Evolutionary conservation across 2,797 vertebrate genomes (phyloP).

Genomic region (Rousettus madagascariensis): DNA sequence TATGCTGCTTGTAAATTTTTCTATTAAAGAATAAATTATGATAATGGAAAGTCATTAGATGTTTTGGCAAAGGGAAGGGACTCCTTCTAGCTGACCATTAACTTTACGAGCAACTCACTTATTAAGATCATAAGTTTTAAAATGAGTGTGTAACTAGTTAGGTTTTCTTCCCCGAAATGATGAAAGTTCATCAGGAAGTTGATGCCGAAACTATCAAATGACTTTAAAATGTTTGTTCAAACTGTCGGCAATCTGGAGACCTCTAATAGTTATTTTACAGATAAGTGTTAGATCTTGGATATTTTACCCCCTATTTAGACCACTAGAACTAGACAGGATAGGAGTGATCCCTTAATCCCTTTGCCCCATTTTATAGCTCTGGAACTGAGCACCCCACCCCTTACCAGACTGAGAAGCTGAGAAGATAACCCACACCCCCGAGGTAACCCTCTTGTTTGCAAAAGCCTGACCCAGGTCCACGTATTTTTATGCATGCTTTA

Average conservation of each 20-base stretch:
- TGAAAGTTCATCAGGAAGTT: background rate
- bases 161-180: background rate
- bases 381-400: background rate
- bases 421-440: background rate
- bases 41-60: background rate
- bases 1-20: background rate
- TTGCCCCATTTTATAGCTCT: background rate
- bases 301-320: background rate
- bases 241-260: background rate
- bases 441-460: background rate
- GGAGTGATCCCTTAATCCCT: background rate
- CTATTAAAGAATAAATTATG: background rate
- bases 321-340: background rate
- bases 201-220: background rate
- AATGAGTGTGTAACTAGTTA: slow-evolving; percentile 34
- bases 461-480: background rate
- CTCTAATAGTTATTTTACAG: background rate
- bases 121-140: slow-evolving; percentile 4
- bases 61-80: slow-evolving; percentile 3
- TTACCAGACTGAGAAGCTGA: background rate
- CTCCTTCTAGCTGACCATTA: background rate
- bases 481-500: background rate
- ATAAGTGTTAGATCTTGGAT: background rate
- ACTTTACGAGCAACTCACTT: background rate
- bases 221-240: background rate